A percentile compares a stretch with the other conserved stretches of the same genome.
Evolutionary conservation across 1,140 invertebrate species (phyloP).

Genomic region (Adoxophyes honmai): DNA sequence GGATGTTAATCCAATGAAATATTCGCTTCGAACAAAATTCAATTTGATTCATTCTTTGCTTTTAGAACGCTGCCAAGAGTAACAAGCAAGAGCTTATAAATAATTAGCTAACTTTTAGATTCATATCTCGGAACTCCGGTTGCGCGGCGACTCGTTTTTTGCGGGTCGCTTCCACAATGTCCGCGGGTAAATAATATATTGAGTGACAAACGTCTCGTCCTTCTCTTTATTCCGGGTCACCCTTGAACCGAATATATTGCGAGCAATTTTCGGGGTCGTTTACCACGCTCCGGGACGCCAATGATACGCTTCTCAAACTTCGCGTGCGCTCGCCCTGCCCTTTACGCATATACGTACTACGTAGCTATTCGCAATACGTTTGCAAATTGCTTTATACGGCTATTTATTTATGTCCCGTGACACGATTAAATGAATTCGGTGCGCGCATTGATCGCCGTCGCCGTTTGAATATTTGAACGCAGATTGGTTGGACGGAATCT

Average conservation of each 20-base stretch:
- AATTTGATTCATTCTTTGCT: too few species aligned
- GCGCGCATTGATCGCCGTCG: background rate
- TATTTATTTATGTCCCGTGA: conserved; percentile 23
- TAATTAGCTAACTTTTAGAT: too few species aligned
- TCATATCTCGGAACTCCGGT: too few species aligned
- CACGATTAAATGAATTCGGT: conserved; percentile 18
- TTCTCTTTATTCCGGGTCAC: conserved; percentile 60
- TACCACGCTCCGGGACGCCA: conserved; percentile 53
- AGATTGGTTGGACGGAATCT: background rate
- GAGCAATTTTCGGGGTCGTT: conserved; percentile 63
- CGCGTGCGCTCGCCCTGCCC: conserved; percentile 22
- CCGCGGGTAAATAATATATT: conserved; percentile 44
- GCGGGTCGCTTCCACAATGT: too few species aligned
- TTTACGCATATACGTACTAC: conserved; percentile 16
- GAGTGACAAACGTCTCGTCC: conserved; percentile 54
- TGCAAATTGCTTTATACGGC: conserved; percentile 33
- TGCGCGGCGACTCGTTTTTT: too few species aligned
- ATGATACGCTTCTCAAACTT: conserved; percentile 57
- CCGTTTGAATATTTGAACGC: conserved; percentile 19
- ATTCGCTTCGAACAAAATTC: too few species aligned
- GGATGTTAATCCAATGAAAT: too few species aligned
- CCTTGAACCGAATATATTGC: conserved; percentile 66
- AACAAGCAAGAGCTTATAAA: too few species aligned
- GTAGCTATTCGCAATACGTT: conserved; percentile 24
- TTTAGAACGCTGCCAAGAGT: too few species aligned